Evolutionary conservation across 2,113 vertebrate species (phyloP).

Genomic region (Bubo bubo): DNA sequence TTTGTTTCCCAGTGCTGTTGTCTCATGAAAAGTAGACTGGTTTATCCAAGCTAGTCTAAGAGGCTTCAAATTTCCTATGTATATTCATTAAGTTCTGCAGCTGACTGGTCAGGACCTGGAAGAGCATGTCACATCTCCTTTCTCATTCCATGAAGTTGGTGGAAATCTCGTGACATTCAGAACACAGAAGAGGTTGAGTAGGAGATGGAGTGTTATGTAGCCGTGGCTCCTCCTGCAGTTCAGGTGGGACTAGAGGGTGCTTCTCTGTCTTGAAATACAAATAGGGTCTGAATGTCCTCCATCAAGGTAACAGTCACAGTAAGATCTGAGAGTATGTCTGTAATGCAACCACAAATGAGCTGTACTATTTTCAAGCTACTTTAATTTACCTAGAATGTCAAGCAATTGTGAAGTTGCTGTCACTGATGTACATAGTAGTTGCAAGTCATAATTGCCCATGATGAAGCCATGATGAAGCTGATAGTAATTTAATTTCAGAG

Average conservation of each 20-base stretch:
- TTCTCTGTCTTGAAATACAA: background rate
- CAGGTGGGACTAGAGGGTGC: background rate
- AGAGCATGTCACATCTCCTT: background rate
- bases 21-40: background rate
- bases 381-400: background rate
- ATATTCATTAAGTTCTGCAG: background rate
- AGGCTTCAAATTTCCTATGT: background rate
- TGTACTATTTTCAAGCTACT: background rate
- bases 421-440: background rate
- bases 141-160: background rate
- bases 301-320: background rate
- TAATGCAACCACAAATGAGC: background rate
- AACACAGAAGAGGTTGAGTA: rapidly evolving
- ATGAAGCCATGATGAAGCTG: background rate
- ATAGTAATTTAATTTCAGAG: background rate
- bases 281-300: background rate
- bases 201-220: background rate
- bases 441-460: background rate
- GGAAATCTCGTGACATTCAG: background rate
- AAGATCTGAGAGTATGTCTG: background rate
- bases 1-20: background rate
- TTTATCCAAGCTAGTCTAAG: background rate
- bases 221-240: background rate
- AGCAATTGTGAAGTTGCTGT: background rate
- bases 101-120: background rate